These are phyloP conservation scores for Heterodera filipjevi DNA, from an alignment of 2,888 invertebrate species.

Conservation along the genomic window DNA sequence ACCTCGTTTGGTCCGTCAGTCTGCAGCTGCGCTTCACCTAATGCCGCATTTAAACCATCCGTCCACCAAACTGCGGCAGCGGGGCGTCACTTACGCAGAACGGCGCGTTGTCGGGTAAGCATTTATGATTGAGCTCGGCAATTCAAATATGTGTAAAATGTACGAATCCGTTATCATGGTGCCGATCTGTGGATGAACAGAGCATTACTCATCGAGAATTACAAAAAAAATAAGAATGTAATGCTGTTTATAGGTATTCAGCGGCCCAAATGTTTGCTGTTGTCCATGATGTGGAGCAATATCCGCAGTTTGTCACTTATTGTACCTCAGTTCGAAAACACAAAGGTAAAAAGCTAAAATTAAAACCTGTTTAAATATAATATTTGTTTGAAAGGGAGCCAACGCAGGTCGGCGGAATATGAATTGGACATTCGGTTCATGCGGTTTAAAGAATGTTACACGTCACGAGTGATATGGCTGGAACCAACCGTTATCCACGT, in stretches of 20 bases:
- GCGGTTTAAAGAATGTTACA: constrained; percentile 54
- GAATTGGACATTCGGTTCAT: constrained; percentile 59
- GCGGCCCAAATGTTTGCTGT: constrained; percentile 60
- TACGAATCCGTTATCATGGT: too few species aligned
- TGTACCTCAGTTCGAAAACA: constrained; percentile 49
- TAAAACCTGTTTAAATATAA: too few species aligned
- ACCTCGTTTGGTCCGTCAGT: not conserved
- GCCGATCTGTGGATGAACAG: too few species aligned
- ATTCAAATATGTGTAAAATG: too few species aligned
- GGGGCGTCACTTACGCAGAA: not conserved
- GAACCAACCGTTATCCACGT: constrained; percentile 58
- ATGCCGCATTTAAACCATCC: not conserved
- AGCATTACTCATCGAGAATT: too few species aligned
- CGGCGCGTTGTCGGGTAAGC: not conserved
- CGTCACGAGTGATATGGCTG: constrained; percentile 56
- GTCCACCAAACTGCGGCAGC: not conserved
- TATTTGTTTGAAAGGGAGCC: not conserved
- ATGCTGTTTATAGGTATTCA: constrained; percentile 45
- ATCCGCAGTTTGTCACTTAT: constrained; percentile 60
- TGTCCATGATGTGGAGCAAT: constrained; percentile 54
- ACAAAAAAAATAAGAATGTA: not conserved
- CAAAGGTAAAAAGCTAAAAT: constrained; percentile 26
- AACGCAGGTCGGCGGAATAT: constrained; percentile 39
- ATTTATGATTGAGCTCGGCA: not conserved
- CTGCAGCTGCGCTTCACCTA: not conserved